Base-by-base conservation (phyloP, 2,888 invertebrate genomes). In the Pachliopta kotzebuea region DNA sequence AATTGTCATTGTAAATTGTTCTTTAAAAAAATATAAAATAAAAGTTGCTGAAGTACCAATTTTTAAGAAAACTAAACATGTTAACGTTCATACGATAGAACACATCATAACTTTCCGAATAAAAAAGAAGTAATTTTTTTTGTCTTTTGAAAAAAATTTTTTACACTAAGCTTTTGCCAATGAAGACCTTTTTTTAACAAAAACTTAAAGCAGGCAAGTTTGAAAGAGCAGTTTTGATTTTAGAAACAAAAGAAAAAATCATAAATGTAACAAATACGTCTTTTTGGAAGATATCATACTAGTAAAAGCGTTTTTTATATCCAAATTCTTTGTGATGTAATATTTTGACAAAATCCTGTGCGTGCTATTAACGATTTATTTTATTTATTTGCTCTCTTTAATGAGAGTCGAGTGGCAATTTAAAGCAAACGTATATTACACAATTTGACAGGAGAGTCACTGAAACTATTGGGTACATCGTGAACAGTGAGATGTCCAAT, bases 281-380 rank as follows among this genome's bases (percentile, higher is more conserved):
- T 87, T 87, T 90, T 90, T 80, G 83, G 85, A 83, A 85, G 88
- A 83, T 88, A 87, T 85, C 74, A 82, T 85, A 84, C 81, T 84
- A 88, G 84, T 85, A 83, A 84, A 87, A 86, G 88, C 80, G 88
- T 88, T 91, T 90, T 90, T 90, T 88, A 86, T 86, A 84, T 89
- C 90, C 84, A 91, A 91, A 91, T 91, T 91, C 85, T 89, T 90
- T 91, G 91, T 91, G 91, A 90, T 91, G 90, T 89, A 90, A 87
- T 88, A 85, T 87, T 85, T 86, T 79, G 76, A 83, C 84, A 84
- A 90, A 90, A 90, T 89, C 85, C 85, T 85, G 89, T 88, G 86
- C 84, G 88, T 88, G 85, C 76, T 79, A 76, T 79, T 79, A 78
- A 77, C 78, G 81, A 79, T 78, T 83, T 79, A 76, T 80, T 75